Evolutionary conservation across 2,113 vertebrate genomes (phyloP).

Genomic region (Ahaetulla prasina): DNA sequence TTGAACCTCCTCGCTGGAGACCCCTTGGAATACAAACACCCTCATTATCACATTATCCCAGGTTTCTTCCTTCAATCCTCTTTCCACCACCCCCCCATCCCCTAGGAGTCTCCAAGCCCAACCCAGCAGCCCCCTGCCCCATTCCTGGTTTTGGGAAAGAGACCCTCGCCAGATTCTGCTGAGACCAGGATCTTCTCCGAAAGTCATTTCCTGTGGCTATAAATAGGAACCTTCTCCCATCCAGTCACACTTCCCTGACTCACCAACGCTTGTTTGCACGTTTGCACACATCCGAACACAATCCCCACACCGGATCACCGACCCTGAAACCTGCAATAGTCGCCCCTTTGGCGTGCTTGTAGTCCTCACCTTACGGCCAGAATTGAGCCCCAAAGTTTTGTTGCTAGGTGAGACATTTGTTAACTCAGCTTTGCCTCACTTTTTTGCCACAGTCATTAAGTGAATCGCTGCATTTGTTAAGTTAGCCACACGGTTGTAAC

Average conservation of each 20-base stretch:
- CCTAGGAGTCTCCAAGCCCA: background rate
- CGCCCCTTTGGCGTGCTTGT: background rate
- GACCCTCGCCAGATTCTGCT: background rate
- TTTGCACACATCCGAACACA: background rate
- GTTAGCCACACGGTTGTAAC: background rate
- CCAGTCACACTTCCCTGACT: background rate
- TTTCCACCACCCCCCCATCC: too few species aligned
- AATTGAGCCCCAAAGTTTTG: background rate
- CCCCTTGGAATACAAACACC: too few species aligned
- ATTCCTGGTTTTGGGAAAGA: background rate
- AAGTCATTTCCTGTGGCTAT: background rate
- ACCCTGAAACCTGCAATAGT: rapidly evolving
- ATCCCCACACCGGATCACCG: background rate
- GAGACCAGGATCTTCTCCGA: background rate
- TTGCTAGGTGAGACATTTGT: background rate
- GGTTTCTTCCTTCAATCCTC: background rate
- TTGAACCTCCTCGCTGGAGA: too few species aligned
- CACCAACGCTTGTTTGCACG: background rate
- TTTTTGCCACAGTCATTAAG: background rate
- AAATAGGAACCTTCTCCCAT: background rate
- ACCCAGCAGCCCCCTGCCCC: too few species aligned
- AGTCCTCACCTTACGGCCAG: too few species aligned
- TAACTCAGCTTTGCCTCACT: background rate
- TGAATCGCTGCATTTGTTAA: background rate
- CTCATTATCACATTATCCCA: too few species aligned